Conservation (phyloP, 2,113 vertebrate genomes). For the Dissostichus mawsoni region DNA sequence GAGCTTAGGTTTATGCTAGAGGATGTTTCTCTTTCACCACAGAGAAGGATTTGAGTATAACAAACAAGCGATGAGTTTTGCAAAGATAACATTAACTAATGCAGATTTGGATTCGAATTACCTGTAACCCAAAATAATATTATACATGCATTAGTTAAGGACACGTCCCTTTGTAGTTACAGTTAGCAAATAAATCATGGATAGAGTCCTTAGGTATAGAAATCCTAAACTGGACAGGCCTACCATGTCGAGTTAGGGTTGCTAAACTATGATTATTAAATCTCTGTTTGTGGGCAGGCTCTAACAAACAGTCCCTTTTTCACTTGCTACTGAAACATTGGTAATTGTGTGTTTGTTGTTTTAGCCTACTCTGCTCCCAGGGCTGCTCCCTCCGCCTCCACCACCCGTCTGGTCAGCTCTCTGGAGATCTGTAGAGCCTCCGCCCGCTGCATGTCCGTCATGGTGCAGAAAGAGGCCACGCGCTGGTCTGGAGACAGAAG, state of each 20-base stretch:
- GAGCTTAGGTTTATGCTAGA: neutral
- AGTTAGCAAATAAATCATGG: too few relatives aligned
- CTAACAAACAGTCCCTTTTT: constrained; percentile 25
- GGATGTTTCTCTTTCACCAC: neutral
- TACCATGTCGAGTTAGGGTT: neutral
- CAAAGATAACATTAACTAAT: neutral
- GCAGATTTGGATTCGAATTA: neutral
- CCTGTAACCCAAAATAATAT: neutral
- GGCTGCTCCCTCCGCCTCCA: constrained; percentile 86
- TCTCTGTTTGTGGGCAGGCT: neutral
- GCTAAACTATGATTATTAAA: constrained; percentile 11
- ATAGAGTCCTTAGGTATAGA: neutral
- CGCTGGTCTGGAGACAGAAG: constrained; percentile 89
- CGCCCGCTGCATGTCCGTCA: constrained; percentile 90
- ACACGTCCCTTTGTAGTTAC: neutral
- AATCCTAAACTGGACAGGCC: neutral
- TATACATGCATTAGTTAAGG: neutral
- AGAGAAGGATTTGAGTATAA: neutral
- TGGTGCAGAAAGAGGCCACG: constrained; percentile 93
- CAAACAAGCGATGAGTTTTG: neutral
- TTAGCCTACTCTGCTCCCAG: constrained; percentile 83
- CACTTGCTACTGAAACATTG: neutral
- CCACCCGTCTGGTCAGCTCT: constrained; percentile 88
- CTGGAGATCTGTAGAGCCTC: constrained; percentile 88
- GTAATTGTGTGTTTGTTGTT: constrained; percentile 19